These are phyloP conservation scores for Cantharis nigra DNA, from an alignment of 2,888 invertebrate genomes.

Conservation along the genomic window DNA sequence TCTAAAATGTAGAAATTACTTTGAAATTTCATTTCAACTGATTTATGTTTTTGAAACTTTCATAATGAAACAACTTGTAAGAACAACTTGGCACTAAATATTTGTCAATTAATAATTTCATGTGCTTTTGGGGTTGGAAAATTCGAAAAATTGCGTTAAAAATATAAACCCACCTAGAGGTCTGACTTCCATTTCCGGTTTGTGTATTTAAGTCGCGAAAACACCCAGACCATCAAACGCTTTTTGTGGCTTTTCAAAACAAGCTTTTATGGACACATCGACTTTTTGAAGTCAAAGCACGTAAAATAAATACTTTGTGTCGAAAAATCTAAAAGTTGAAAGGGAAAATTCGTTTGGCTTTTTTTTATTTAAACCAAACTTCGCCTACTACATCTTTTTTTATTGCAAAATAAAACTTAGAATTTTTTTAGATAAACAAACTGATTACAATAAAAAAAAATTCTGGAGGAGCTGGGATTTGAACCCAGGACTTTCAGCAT, in stretches of 20 bases:
- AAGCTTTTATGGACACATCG: neutral
- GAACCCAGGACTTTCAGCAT: conserved; percentile 58
- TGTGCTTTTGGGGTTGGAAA: neutral
- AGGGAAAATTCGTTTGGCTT: neutral
- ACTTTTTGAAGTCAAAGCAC: neutral
- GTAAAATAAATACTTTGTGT: neutral
- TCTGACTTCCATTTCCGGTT: neutral
- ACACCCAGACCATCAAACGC: neutral
- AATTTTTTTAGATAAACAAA: too few relatives aligned
- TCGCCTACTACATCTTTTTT: too few relatives aligned
- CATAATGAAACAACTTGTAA: neutral
- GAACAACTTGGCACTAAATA: neutral
- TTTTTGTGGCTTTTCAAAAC: neutral
- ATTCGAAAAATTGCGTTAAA: neutral
- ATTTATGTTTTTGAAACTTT: neutral
- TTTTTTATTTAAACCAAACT: too few relatives aligned
- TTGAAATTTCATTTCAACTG: neutral
- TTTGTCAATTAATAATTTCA: neutral
- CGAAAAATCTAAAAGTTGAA: neutral
- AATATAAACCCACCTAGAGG: neutral
- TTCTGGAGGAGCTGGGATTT: conserved; percentile 53
- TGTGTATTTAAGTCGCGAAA: neutral
- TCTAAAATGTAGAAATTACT: neutral
- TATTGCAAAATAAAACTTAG: too few relatives aligned
- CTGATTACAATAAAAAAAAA: conserved; percentile 10